A percentile compares a stretch with the other conserved stretches of the same genome.
Conservation (phyloP, 2,888 invertebrate species). For the Trileptium ribeirensis region DNA sequence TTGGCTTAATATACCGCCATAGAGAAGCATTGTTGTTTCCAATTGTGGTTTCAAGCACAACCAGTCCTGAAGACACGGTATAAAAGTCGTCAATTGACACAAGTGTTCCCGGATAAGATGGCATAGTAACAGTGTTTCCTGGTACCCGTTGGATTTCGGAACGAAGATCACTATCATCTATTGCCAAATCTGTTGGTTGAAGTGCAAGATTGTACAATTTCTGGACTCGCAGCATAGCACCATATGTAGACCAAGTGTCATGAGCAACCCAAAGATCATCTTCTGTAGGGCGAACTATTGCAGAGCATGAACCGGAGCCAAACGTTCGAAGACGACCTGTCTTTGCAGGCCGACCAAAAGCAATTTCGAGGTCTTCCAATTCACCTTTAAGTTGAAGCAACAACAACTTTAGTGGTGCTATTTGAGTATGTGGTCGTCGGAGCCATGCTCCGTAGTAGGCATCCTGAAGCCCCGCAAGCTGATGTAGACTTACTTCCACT, state of each 20-base stretch:
- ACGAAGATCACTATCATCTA: neutral
- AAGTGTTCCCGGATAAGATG: conserved; percentile 50
- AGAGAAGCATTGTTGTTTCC: conserved; percentile 66
- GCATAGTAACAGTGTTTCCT: conserved; percentile 37
- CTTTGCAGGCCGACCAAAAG: conserved; percentile 43
- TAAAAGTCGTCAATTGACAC: conserved; percentile 52
- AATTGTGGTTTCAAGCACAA: conserved; percentile 70
- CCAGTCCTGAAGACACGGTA: conserved; percentile 45
- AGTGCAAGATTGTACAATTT: conserved; percentile 76
- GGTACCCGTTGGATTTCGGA: neutral
- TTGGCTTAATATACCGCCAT: conserved; percentile 64
- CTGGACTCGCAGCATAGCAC: conserved; percentile 72
- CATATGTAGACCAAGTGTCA: conserved; percentile 71
- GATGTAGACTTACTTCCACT: conserved; percentile 67
- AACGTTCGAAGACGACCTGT: conserved; percentile 31
- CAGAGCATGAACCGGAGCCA: conserved; percentile 60
- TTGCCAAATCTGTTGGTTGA: conserved; percentile 53
- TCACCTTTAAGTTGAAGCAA: conserved; percentile 71
- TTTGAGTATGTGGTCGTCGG: conserved; percentile 53
- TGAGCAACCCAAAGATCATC: conserved; percentile 66
- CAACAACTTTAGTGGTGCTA: conserved; percentile 42
- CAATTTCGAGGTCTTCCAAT: conserved; percentile 62
- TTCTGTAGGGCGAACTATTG: conserved; percentile 61
- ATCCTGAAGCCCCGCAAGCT: conserved; percentile 68
- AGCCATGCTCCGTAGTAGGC: conserved; percentile 66